Percentiles rank a stretch among this genome's conserved stretches.
Evolutionary conservation across 2,888 invertebrate genomes (phyloP).

Genomic region (Eumerus sabulonum): DNA sequence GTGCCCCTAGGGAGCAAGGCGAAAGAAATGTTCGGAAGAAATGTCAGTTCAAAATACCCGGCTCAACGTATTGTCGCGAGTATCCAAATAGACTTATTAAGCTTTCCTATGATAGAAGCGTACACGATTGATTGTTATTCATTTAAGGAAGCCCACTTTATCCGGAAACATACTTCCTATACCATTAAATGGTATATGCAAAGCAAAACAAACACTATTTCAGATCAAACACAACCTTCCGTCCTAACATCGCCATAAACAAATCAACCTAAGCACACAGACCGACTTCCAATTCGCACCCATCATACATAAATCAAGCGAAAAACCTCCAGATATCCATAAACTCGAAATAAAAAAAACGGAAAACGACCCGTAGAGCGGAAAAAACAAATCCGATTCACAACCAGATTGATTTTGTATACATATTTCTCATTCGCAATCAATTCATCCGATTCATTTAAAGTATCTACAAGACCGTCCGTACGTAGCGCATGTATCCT

Average conservation of each 20-base stretch:
- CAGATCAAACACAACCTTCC: background rate
- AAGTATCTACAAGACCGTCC: too few species aligned
- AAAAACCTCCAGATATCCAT: conserved; percentile 1
- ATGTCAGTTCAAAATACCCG: too few species aligned
- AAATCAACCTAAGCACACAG: background rate
- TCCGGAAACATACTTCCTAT: background rate
- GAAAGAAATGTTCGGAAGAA: too few species aligned
- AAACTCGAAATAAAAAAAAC: background rate
- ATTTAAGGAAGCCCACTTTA: background rate
- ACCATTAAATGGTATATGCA: background rate
- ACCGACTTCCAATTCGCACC: background rate
- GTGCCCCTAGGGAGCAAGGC: too few species aligned
- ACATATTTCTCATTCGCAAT: background rate
- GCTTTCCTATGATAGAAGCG: too few species aligned
- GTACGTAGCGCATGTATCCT: too few species aligned
- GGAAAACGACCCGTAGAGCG: background rate
- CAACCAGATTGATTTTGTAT: conserved; percentile 18
- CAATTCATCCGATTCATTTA: too few species aligned
- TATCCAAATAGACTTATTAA: too few species aligned
- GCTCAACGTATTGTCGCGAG: too few species aligned
- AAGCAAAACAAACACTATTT: background rate
- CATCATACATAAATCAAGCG: background rate
- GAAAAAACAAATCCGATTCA: conserved; percentile 13
- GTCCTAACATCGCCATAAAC: background rate
- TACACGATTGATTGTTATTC: too few species aligned